Conservation (phyloP, 2,113 vertebrate genomes). For the Acrocephalus arundinaceus region DNA sequence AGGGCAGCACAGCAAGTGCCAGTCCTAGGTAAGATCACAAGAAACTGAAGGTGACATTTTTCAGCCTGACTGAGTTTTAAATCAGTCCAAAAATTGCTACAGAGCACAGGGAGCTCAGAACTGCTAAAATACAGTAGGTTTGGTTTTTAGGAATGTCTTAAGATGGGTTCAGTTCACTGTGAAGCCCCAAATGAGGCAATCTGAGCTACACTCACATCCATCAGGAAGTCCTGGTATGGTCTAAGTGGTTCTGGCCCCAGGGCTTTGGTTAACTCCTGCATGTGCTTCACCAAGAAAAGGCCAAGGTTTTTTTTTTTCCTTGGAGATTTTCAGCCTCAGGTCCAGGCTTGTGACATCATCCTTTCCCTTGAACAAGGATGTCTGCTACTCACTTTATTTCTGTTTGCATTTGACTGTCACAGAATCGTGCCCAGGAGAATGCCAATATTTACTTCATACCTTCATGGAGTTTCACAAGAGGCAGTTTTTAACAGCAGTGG, state of each 20-base stretch:
- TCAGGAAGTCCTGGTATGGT: conserved; percentile 88
- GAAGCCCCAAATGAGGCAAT: background rate
- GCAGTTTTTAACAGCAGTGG: background rate
- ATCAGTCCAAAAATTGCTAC: background rate
- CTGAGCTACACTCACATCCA: conserved; percentile 82
- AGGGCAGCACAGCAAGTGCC: too few species aligned
- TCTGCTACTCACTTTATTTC: background rate
- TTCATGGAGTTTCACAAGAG: background rate
- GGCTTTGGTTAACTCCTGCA: conserved; percentile 79
- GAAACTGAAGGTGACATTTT: background rate
- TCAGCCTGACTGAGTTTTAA: background rate
- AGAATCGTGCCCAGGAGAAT: background rate
- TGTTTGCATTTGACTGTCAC: background rate
- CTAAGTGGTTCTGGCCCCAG: conserved; percentile 74
- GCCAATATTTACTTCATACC: background rate
- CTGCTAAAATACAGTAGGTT: fast-evolving
- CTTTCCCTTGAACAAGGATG: conserved; percentile 77
- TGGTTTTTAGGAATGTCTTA: background rate
- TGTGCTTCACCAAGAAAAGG: conserved; percentile 87
- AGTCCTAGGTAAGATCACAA: too few species aligned
- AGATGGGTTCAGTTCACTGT: background rate
- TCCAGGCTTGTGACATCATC: conserved; percentile 89
- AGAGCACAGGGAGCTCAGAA: background rate
- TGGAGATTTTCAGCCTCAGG: conserved; percentile 89
- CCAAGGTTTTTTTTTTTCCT: conserved; percentile 90